Conservation (phyloP, 53 echinoderm and acorn worm species). For the Apostichopus leukothele region DNA sequence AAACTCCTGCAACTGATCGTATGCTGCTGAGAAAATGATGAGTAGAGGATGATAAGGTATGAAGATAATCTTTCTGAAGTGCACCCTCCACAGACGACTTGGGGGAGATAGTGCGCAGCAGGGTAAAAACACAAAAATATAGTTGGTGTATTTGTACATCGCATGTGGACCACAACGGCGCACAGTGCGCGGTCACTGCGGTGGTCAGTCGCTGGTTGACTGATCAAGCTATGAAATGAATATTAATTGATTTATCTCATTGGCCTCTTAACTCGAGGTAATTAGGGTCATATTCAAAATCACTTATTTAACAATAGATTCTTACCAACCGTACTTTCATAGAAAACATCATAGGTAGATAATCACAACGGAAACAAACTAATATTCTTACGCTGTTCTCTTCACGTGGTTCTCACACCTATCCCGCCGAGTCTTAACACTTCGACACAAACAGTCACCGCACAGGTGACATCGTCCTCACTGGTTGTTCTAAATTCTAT, state of each 20-base stretch:
- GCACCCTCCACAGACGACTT: background rate
- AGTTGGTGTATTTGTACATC: too few species aligned
- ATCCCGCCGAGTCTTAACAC: conserved; percentile 24
- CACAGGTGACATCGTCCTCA: conserved; percentile 21
- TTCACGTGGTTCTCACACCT: conserved; percentile 17
- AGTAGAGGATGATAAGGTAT: background rate
- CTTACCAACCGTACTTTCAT: background rate
- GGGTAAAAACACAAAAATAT: background rate
- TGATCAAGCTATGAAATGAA: background rate
- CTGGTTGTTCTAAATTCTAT: background rate
- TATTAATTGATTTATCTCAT: conserved; percentile 5
- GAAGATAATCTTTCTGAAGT: background rate
- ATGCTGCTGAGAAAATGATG: background rate
- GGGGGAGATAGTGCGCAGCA: conserved; percentile 32
- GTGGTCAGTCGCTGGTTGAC: conserved; percentile 11
- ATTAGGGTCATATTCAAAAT: background rate
- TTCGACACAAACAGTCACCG: conserved; percentile 21
- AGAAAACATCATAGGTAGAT: background rate
- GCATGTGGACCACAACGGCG: background rate
- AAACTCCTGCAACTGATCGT: background rate
- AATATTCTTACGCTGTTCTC: background rate
- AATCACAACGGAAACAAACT: conserved; percentile 3
- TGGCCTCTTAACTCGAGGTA: background rate
- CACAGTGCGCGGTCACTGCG: conserved; percentile 17
- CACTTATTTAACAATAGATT: conserved; percentile 2